Conservation (phyloP, 2,797 vertebrate genomes). For the Mycteria americana region DNA sequence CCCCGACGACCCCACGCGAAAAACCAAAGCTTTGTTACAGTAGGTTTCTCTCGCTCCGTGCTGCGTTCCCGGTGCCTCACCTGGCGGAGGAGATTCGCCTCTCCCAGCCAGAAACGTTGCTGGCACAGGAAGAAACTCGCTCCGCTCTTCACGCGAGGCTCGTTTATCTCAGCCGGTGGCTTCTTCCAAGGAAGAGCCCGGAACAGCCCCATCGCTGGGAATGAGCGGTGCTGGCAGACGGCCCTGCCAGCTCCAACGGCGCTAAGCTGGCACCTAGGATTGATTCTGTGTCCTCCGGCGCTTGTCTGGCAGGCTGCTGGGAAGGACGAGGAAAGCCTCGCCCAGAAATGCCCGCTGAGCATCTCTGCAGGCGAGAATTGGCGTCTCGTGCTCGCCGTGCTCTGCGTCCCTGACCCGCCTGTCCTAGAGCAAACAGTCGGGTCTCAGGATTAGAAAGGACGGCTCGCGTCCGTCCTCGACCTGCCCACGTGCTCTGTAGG, state of each 20-base stretch:
- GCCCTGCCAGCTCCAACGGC: neutral
- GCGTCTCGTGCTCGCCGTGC: neutral
- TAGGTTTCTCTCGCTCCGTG: conserved; percentile 63
- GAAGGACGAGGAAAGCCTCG: neutral
- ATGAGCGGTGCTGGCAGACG: neutral
- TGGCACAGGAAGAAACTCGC: neutral
- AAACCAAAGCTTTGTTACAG: conserved; percentile 97
- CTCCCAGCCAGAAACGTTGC: neutral
- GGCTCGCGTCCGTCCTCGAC: rapidly evolving
- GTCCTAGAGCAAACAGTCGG: neutral
- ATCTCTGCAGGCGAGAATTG: neutral
- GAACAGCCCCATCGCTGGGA: neutral
- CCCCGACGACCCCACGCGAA: conserved; percentile 94
- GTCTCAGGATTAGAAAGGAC: neutral
- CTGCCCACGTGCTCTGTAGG: neutral
- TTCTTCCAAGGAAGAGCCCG: neutral
- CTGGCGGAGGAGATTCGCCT: neutral
- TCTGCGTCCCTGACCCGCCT: too few relatives aligned
- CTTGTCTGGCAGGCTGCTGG: neutral
- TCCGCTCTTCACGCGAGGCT: neutral
- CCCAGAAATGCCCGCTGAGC: neutral
- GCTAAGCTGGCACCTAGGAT: neutral
- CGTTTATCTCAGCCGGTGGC: neutral
- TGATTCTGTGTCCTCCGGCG: too few relatives aligned
- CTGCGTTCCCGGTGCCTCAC: neutral